phyloP scores from a whole-genome alignment of 1,140 invertebrate species.

The Melanaphis sacchari region DNA sequence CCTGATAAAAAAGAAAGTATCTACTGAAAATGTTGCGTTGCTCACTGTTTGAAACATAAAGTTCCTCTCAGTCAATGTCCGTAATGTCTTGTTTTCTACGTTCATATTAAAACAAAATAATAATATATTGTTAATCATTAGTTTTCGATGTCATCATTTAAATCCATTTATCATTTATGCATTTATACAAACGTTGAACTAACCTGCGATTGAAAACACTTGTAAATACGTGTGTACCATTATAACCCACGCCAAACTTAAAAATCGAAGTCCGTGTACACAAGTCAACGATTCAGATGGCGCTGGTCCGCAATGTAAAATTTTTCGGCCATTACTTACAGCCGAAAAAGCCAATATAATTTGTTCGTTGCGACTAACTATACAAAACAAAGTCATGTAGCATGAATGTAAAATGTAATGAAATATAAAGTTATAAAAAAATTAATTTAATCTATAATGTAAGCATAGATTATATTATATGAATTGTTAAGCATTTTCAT shows the following conservation, averaged over 20 bases:
- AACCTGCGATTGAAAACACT: slow-evolving; percentile 79
- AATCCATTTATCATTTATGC: background rate
- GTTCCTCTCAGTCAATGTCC: slow-evolving; percentile 77
- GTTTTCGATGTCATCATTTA: background rate
- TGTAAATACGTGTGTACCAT: slow-evolving; percentile 88
- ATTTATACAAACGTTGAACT: slow-evolving; percentile 61
- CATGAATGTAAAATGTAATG: background rate
- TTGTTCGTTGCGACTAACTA: slow-evolving; percentile 65
- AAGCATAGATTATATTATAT: background rate
- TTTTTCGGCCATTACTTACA: slow-evolving; percentile 70
- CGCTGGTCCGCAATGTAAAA: slow-evolving; percentile 68
- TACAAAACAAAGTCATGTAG: background rate
- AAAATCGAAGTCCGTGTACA: slow-evolving; percentile 82
- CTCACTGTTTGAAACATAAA: slow-evolving; percentile 84
- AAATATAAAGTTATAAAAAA: background rate
- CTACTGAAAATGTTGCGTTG: slow-evolving; percentile 89
- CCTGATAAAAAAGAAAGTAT: slow-evolving; percentile 92
- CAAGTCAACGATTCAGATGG: slow-evolving; percentile 74
- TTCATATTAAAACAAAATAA: slow-evolving; percentile 58
- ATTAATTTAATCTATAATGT: background rate
- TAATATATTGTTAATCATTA: slow-evolving; percentile 35
- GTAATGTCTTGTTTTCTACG: slow-evolving; percentile 73
- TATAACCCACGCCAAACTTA: slow-evolving; percentile 90
- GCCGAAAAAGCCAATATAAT: slow-evolving; percentile 71
- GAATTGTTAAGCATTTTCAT: too few species aligned